Base-by-base conservation (phyloP, 2,797 vertebrate species). In the Gallinago solitaria region DNA sequence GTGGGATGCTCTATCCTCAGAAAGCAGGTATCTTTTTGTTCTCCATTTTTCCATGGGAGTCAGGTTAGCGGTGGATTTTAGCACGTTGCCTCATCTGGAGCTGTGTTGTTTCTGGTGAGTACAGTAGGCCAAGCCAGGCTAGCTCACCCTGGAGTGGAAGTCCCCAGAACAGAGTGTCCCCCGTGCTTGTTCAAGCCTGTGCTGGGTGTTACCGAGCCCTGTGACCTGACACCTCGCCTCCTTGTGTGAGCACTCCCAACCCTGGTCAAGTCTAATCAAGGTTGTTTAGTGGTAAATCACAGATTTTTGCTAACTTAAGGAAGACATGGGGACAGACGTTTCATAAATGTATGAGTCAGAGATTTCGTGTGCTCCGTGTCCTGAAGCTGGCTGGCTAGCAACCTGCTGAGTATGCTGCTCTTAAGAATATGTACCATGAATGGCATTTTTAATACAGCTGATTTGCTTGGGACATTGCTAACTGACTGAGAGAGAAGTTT, bases 321-420 rank as follows among this genome's bases (percentile, higher is more conserved):
- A 79, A 37, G 12, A 13, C 47, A 18, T 5, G 50, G 15, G 63
- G 19, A 61, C 41, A 85, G 7, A n/a, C 28, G n/a, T 32, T 43
- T 48, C 60, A 28, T 43, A 70, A 75, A 45, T 7, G 14, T 19
- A 28, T n/a, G 30, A 93, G 61, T 19, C 30, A 61, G 60, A 53
- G 30, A n/a, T 43, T 86, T 80, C 0, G 1, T 33, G 77, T 70
- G 21, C 64, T 81, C 25, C 0, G 0, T 45, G 14, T 41, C 47
- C 74, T 83, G 47, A 61, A 63, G 33, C 11, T 87, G 65, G 13
- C 33, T 92, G 60, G 32, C 51, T 74, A 61, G 47, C 32, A 63
- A 74, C 10, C 32, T 70, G 18, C 70, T 54, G 37, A 94, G 67
- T 51, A 41, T 24, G 18, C 16, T 78, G 53, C 16, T 93, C 41